Evolutionary conservation across 2,888 invertebrate species (phyloP).

Genomic region (Neuroscelio doddi): DNA sequence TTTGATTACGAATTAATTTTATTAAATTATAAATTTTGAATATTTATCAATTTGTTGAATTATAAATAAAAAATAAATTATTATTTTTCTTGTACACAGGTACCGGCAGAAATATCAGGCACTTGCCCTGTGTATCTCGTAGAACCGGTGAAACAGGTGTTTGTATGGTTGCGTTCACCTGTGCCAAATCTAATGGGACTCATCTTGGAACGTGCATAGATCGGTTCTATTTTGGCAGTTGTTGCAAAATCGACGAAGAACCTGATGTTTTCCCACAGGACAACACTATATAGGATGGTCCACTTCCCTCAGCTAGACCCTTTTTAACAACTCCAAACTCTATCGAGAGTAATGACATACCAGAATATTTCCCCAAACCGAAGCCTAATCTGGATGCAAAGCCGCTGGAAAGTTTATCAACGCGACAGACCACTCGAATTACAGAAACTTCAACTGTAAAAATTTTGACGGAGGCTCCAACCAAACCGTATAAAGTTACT

Average conservation of each 20-base stretch:
- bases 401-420: constrained; percentile 24
- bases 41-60: no score
- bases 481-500: constrained; percentile 16
- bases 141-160: constrained; percentile 85
- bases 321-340: constrained; percentile 59
- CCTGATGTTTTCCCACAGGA: constrained; percentile 75
- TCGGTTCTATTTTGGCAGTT: constrained; percentile 94
- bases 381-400: constrained; percentile 57
- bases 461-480: constrained; percentile 55
- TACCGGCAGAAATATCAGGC: constrained; percentile 90
- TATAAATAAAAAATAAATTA: no score
- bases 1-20: no score
- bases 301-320: constrained; percentile 53
- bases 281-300: constrained; percentile 76
- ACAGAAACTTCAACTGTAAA: constrained; percentile 61
- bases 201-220: constrained; percentile 95
- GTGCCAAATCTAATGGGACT: constrained; percentile 91
- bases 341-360: constrained; percentile 67
- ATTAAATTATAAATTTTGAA: no score
- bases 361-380: constrained; percentile 61
- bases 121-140: constrained; percentile 89
- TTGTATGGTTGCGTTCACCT: constrained; percentile 96
- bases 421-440: constrained; percentile 54
- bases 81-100: constrained; percentile 71
- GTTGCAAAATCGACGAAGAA: constrained; percentile 82